Evolutionary conservation across 2,888 invertebrate genomes (phyloP), one percentile per base, ranked within the genome.

Genomic region (Eupsilia transversa): DNA sequence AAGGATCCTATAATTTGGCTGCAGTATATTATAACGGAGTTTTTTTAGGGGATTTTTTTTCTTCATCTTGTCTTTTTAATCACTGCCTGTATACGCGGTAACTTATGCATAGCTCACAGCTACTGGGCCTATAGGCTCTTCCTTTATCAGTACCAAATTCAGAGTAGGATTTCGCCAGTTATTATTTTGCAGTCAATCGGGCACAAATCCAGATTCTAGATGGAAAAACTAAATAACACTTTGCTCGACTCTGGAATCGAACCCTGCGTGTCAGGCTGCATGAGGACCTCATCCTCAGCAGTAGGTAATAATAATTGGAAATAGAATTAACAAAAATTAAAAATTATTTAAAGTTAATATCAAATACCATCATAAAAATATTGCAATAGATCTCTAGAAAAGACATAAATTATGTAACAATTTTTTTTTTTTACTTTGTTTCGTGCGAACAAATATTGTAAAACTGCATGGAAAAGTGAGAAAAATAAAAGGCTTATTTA

Each of bases 1-100:
- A 79, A 84, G 76, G 74, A 12, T 20, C 33, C 56, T 70, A 49
- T 52, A 64, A 65, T 59, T 59, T 56, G 56, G 41, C 41, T 52
- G 2, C n/a, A 38, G 57, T 52, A 52, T 43, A 38, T 54, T 35
- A 27, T 6, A 30, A 38, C 20, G 6, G 6, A 20, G 2, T 9
- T n/a, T 5, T 20, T 69, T 67, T 57, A 59, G 3, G 14, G n/a
- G 7, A 38, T 12, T 17, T 14, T 17, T 17, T 27, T 0, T 30
- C 9, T 72, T 23, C 35, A 10, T 56, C 56, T 38, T 20, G 23
- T 23, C 23, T 35, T 23, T 27, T 52, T n/a, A 54, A 54, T 54
- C 54, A 6, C 14, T 56, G 54, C 7, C 20, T 9, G 2, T 49
- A 23, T 2, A 12, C 17, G 23, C 6, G 7, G 7, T 9, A 38